Conservation (phyloP, 1,140 invertebrate genomes). For the Magallana gigas region DNA sequence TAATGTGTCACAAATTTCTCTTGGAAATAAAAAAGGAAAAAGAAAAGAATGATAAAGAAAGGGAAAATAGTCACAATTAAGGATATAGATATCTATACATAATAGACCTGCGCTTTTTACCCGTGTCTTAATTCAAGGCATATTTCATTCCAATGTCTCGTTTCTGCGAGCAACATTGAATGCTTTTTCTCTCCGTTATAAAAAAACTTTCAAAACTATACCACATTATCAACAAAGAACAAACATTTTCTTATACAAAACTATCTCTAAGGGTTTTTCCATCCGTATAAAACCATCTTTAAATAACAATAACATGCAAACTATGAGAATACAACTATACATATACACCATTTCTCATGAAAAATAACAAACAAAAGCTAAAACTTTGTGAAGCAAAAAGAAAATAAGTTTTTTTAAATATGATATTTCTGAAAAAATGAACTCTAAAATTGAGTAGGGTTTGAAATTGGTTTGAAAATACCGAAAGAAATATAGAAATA, state of each 20-base stretch:
- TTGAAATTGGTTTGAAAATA: too few relatives aligned
- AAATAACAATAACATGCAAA: slow-evolving; percentile 25
- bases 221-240: slow-evolving; percentile 25
- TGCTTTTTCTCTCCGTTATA: neutral
- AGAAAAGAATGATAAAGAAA: neutral
- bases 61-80: neutral
- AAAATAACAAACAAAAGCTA: slow-evolving; percentile 3
- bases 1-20: neutral
- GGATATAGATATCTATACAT: neutral
- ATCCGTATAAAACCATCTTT: slow-evolving; percentile 5
- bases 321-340: slow-evolving; percentile 17
- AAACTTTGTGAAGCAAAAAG: neutral
- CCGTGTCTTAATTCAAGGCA: neutral
- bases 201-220: neutral
- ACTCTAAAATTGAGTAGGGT: too few relatives aligned
- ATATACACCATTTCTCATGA: neutral
- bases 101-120: neutral
- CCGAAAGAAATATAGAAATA: too few relatives aligned
- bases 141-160: neutral
- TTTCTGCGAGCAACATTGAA: neutral
- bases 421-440: too few relatives aligned
- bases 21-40: neutral
- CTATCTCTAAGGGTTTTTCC: neutral
- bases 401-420: too few relatives aligned
- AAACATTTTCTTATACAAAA: slow-evolving; percentile 22